Evolutionary conservation across 2,797 vertebrate species (phyloP).

Genomic region (Phalanger gymnotis): DNA sequence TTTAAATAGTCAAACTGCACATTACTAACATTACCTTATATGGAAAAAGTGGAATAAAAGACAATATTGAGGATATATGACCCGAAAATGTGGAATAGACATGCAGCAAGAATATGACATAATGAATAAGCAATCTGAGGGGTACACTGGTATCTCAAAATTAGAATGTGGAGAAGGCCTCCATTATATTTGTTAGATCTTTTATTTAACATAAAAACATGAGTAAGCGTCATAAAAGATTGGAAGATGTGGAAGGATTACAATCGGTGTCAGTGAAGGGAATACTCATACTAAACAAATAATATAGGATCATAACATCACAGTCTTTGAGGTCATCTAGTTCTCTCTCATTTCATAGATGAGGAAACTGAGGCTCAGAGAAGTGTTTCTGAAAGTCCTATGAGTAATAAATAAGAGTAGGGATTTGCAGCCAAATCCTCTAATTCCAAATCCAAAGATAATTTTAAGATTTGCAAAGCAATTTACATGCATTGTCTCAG

Average conservation of each 20-base stretch:
- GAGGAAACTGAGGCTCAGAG: background rate
- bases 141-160: background rate
- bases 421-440: background rate
- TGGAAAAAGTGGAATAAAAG: background rate
- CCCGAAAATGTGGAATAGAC: background rate
- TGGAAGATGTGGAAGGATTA: background rate
- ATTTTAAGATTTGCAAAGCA: background rate
- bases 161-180: background rate
- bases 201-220: background rate
- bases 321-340: background rate
- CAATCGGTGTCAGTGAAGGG: background rate
- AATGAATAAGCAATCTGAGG: background rate
- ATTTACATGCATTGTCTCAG: background rate
- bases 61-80: background rate
- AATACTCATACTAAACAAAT: background rate
- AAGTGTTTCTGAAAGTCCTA: background rate
- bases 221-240: background rate
- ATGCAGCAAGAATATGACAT: background rate
- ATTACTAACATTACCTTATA: background rate
- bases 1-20: background rate
- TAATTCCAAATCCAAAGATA: background rate
- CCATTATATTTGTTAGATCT: background rate
- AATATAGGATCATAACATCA: background rate
- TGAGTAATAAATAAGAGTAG: background rate
- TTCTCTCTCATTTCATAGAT: background rate